These are phyloP conservation scores for Eugnorisma glareosa DNA, from an alignment of 2,888 invertebrate genomes.

Conservation along the genomic window DNA sequence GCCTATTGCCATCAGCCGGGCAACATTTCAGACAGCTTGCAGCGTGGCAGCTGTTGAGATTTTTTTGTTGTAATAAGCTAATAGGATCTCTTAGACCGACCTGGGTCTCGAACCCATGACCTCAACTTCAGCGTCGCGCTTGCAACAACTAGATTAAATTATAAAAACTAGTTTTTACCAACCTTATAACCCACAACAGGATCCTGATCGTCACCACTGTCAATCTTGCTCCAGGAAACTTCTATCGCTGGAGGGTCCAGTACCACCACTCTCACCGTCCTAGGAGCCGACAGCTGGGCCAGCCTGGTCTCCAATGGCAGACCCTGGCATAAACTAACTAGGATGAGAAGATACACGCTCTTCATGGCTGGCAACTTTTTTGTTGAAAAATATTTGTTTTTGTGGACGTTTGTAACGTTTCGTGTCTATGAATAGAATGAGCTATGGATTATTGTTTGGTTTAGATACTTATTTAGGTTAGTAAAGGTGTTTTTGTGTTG, in stretches of 20 bases:
- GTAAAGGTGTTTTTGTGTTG: constrained; percentile 10
- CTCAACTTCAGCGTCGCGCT: too few species aligned
- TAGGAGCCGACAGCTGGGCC: constrained; percentile 20
- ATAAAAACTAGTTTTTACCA: not conserved
- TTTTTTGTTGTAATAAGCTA: too few species aligned
- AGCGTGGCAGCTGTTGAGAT: too few species aligned
- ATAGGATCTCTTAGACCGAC: too few species aligned
- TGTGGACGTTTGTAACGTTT: not conserved
- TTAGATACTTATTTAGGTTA: constrained; percentile 1
- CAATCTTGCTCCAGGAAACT: constrained; percentile 45
- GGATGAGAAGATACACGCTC: constrained; percentile 3
- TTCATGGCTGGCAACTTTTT: constrained; percentile 23
- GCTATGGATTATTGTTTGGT: not conserved
- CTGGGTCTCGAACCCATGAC: too few species aligned
- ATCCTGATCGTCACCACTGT: constrained; percentile 25
- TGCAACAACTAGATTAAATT: too few species aligned
- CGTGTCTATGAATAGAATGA: constrained; percentile 14
- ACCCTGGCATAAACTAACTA: constrained; percentile 23
- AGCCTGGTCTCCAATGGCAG: not conserved
- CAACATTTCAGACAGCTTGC: too few species aligned
- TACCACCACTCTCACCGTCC: not conserved
- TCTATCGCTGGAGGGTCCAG: constrained; percentile 23
- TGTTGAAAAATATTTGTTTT: not conserved
- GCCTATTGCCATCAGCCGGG: too few species aligned
- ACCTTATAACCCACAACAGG: constrained; percentile 55